phyloP scores from a whole-genome alignment of 2,888 invertebrate genomes.

The Dolichomitus sp. region DNA sequence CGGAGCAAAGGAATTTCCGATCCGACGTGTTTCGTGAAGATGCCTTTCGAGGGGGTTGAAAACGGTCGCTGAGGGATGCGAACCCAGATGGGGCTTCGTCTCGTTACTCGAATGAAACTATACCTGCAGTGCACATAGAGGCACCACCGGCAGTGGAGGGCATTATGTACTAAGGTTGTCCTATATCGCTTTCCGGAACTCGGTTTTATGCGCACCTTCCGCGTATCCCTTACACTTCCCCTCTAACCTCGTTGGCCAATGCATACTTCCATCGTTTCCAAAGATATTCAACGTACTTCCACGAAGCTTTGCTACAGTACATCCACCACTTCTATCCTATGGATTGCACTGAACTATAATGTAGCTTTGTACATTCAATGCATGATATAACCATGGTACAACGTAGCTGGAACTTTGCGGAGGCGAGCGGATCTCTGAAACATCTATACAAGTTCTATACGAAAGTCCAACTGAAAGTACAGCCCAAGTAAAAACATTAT shows the following conservation, averaged over 20 bases:
- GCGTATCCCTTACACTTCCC: constrained; percentile 63
- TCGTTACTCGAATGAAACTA: constrained; percentile 5
- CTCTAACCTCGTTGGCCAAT: constrained; percentile 16
- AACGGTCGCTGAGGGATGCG: background rate
- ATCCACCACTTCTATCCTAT: constrained; percentile 40
- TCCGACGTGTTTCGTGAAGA: constrained; percentile 40
- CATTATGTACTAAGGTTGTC: background rate
- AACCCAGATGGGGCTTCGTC: constrained; percentile 8
- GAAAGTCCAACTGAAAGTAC: constrained; percentile 21
- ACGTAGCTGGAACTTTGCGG: constrained; percentile 33
- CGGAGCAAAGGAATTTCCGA: constrained; percentile 66
- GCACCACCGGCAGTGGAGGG: background rate
- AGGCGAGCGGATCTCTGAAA: constrained; percentile 50
- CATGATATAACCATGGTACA: constrained; percentile 17
- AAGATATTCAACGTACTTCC: constrained; percentile 48
- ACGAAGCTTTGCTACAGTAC: constrained; percentile 45
- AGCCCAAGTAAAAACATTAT: constrained; percentile 1
- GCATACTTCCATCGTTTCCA: constrained; percentile 55
- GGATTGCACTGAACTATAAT: constrained; percentile 43
- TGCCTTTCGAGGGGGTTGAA: constrained; percentile 12
- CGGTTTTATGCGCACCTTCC: constrained; percentile 74
- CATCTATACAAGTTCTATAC: constrained; percentile 22
- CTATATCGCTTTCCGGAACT: constrained; percentile 71
- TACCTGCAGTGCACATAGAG: background rate
- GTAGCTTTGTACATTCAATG: constrained; percentile 51